These are phyloP conservation scores for Temnothorax unifasciatus DNA, from an alignment of 2,888 invertebrate species.

Conservation along the genomic window DNA sequence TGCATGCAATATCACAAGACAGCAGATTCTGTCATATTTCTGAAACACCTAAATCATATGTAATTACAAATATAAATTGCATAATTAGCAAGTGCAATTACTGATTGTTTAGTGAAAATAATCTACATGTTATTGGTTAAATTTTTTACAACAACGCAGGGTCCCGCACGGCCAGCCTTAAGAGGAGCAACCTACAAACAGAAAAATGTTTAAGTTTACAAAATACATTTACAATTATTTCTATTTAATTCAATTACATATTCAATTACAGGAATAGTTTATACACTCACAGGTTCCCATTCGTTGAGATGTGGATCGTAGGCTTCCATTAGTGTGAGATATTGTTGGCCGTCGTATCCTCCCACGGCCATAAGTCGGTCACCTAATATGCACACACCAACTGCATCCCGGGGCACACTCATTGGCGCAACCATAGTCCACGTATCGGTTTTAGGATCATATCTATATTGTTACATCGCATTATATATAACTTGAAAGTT, in stretches of 20 bases:
- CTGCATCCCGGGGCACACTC: slow-evolving; percentile 94
- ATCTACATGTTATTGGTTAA: slow-evolving; percentile 37
- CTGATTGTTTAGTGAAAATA: background rate
- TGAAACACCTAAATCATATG: slow-evolving; percentile 10
- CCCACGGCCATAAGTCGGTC: slow-evolving; percentile 94
- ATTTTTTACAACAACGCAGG: slow-evolving; percentile 91
- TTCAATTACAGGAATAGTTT: background rate
- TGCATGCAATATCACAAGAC: slow-evolving; percentile 39
- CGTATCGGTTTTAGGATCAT: slow-evolving; percentile 91
- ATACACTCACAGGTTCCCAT: slow-evolving; percentile 89
- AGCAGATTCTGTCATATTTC: slow-evolving; percentile 25
- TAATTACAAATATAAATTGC: background rate
- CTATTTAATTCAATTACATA: background rate
- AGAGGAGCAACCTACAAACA: slow-evolving; percentile 91
- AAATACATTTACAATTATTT: slow-evolving; percentile 19
- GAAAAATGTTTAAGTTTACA: slow-evolving; percentile 9
- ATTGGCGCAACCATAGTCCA: slow-evolving; percentile 96
- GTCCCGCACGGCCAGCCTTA: slow-evolving; percentile 94
- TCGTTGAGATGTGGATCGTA: slow-evolving; percentile 94
- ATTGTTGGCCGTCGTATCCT: slow-evolving; percentile 96
- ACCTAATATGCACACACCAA: slow-evolving; percentile 95
- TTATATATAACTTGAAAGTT: background rate
- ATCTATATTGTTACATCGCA: slow-evolving; percentile 82
- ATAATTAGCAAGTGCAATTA: background rate
- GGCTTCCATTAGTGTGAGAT: slow-evolving; percentile 94